Percentiles rank a stretch among this genome's conserved stretches.
These are phyloP conservation scores for Phrixothrix hirtus DNA, from an alignment of 2,888 invertebrate species.

Conservation along the genomic window DNA sequence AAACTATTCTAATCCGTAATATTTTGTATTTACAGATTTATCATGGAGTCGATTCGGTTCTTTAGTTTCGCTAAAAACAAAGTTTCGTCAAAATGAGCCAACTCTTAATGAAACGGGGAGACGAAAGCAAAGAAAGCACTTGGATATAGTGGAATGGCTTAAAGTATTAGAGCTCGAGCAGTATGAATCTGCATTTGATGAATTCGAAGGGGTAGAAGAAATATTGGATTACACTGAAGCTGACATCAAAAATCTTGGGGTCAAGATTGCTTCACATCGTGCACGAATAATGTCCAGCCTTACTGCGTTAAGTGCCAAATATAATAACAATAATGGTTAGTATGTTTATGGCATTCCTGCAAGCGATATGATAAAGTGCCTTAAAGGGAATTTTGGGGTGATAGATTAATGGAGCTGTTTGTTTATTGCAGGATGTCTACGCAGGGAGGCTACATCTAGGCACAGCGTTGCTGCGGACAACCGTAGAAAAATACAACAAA, in stretches of 20 bases:
- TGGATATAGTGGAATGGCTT: constrained; percentile 64
- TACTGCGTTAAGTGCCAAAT: constrained; percentile 65
- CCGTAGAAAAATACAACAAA: constrained; percentile 45
- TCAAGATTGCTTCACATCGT: constrained; percentile 66
- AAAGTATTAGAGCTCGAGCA: constrained; percentile 63
- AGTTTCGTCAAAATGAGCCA: constrained; percentile 35
- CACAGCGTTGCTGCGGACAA: constrained; percentile 59
- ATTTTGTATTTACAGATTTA: constrained; percentile 41
- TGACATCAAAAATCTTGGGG: constrained; percentile 64
- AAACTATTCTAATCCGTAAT: constrained; percentile 11
- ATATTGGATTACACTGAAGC: constrained; percentile 61
- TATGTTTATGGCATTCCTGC: not conserved
- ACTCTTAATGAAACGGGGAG: constrained; percentile 14
- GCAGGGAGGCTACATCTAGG: constrained; percentile 38
- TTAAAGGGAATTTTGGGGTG: not conserved
- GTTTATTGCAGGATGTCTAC: constrained; percentile 19
- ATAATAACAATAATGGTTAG: constrained; percentile 55
- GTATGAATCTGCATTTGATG: constrained; percentile 59
- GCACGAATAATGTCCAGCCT: constrained; percentile 67
- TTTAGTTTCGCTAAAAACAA: constrained; percentile 46
- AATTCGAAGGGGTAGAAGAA: constrained; percentile 63
- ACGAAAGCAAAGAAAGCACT: constrained; percentile 52
- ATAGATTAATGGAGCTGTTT: constrained; percentile 7
- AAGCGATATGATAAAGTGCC: not conserved
- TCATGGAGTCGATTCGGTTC: constrained; percentile 51